These are phyloP conservation scores for Asbolus verrucosus DNA, from an alignment of 1,140 invertebrate species.

Conservation along the genomic window DNA sequence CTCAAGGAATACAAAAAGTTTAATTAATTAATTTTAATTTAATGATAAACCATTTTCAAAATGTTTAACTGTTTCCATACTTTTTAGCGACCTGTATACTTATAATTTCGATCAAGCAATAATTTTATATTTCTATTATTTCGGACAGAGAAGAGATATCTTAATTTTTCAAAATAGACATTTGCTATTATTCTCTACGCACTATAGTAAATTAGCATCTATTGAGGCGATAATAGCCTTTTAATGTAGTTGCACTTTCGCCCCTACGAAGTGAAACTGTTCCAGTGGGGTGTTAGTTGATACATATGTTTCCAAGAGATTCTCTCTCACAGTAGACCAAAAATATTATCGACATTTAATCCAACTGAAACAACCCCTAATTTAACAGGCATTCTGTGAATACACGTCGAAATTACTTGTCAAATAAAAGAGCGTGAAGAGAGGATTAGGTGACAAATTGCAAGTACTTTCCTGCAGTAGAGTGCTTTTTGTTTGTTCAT, in stretches of 20 bases:
- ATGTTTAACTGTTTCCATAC: too few relatives aligned
- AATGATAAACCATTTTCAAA: too few relatives aligned
- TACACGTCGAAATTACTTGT: slow-evolving; percentile 54
- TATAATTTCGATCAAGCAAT: too few relatives aligned
- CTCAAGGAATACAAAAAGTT: too few relatives aligned
- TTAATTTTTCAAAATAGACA: slow-evolving; percentile 10
- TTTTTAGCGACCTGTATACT: too few relatives aligned
- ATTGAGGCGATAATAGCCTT: slow-evolving; percentile 59
- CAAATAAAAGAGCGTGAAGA: slow-evolving; percentile 59
- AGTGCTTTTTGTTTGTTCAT: slow-evolving; percentile 59
- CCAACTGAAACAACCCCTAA: slow-evolving; percentile 17
- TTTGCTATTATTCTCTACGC: slow-evolving; percentile 4
- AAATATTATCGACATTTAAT: slow-evolving; percentile 14
- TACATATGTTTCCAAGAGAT: slow-evolving; percentile 59
- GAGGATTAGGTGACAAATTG: slow-evolving; percentile 61
- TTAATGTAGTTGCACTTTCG: slow-evolving; percentile 58
- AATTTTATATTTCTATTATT: too few relatives aligned
- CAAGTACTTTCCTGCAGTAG: slow-evolving; percentile 52
- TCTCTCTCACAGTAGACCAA: slow-evolving; percentile 52
- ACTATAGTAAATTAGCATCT: slow-evolving; percentile 57
- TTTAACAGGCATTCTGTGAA: slow-evolving; percentile 21
- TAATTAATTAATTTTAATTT: too few relatives aligned
- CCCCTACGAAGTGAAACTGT: slow-evolving; percentile 51
- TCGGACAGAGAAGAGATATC: too few relatives aligned
- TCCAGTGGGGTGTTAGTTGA: slow-evolving; percentile 52